Base-by-base conservation (phyloP, 2,888 invertebrate genomes). In the Spodoptera exigua region DNA sequence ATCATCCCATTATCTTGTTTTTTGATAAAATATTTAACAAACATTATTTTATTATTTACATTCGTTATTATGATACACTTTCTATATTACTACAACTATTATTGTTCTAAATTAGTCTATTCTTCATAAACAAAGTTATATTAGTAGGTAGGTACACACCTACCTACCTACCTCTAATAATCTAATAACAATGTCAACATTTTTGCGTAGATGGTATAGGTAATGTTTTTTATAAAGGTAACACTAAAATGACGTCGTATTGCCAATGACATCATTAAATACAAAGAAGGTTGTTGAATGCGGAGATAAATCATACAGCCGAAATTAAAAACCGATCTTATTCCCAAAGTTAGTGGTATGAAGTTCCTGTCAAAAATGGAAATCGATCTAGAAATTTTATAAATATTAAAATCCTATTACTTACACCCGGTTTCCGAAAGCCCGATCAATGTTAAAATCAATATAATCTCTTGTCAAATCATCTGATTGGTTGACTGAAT, bases 241-340 rank as follows among this genome's bases (percentile, higher is more conserved):
- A 43, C 47, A 63, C 14, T 61, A 52, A 53, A 47, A 65, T 81
- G 80, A 80, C 80, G 52, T 79, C 81, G 58, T 80, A 84, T 88
- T 88, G 87, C 87, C 88, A 89, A 89, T 89, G 87, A 89, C 88
- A 84, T 59, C 51, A 61, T 60, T 61, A 10, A 5, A 5, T n/a
- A 17, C 11, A 34, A 9, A 43, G 3, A 36, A 27, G 10, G 3
- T 48, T 27, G 40, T 56, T 32, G 53, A 63, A 61, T 27, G 34
- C 3, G 10, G 43, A 47, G 18, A 13, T 35, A 14, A 13, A 2
- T 59, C n/a, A 7, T 11, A 47, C 3, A 13, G 37, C n/a, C n/a
- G 27, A 27, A 27, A 27, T 27, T 0, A 27, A 9, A 27, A 27
- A 27, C 9, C 7, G 27, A 27, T 27, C n/a, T n/a, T n/a, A n/a